Evolutionary conservation across 2,113 vertebrate genomes (phyloP), one percentile per base, ranked within the genome.

Genomic region (Callionymus lyra): DNA sequence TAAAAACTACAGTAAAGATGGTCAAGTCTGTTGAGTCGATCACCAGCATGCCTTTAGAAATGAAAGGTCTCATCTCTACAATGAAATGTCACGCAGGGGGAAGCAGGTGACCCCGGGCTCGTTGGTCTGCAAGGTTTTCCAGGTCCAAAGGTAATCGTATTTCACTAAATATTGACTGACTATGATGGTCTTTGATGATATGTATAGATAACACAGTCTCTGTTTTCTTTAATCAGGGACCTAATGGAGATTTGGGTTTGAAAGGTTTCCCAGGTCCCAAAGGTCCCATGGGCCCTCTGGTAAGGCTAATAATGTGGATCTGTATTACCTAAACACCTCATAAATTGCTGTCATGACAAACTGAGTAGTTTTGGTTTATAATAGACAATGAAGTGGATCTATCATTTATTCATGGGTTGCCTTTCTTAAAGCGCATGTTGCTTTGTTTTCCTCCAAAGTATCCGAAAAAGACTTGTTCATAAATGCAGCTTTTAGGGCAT

Each of bases 81-180:
- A n/a, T n/a, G 21, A 2, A 19, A 21, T 65, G 51, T 13, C 79
- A 31, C 58, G 31, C n/a, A 98, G 95, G 95, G 95, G 37, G 89
- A 96, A 63, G 44, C 79, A 56, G 95, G 95, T 68, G 76, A 87
- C 65, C 77, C 55, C 70, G 95, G 95, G 44, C 77, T 92, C 57
- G 82, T 79, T 70, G 95, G 95, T 15, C 89, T 98, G 65, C 91
- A 89, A 53, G 95, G 95, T 64, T 94, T 96, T 55, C 88, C 90
- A 64, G 95, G 95, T 12, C 93, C 92, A 47, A 90, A 85, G 86
- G 95, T 98, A 79, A 16, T 15, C 31, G 6, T 18, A 10, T 11
- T 11, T 40, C 41, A 6, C n/a, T 16, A 34, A 14, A 3, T 4
- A 21, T 4, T 15, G 15, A 10, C 31, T 5, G 3, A 32, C 17